These are phyloP conservation scores for Blomia tropicalis DNA, from an alignment of 2,888 invertebrate species.

Conservation along the genomic window DNA sequence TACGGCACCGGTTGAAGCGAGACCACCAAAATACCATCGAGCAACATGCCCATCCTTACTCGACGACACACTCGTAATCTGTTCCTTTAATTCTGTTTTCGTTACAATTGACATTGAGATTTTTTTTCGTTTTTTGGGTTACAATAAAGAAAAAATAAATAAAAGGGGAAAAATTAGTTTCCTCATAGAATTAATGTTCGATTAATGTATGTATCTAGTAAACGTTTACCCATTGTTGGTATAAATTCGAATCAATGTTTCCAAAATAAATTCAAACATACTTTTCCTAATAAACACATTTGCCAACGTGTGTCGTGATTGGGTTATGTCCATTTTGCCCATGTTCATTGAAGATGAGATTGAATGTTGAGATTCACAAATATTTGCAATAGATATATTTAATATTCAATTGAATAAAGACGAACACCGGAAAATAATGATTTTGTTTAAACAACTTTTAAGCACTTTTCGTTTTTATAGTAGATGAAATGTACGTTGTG, in stretches of 20 bases:
- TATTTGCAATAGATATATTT: too few species aligned
- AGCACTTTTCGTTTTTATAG: too few species aligned
- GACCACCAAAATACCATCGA: conserved; percentile 92
- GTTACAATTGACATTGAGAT: neutral
- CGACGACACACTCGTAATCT: neutral
- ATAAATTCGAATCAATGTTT: neutral
- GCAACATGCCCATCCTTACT: conserved; percentile 32
- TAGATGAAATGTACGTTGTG: too few species aligned
- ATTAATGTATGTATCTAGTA: neutral
- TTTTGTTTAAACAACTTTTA: too few species aligned
- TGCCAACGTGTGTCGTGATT: neutral
- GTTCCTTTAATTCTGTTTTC: conserved; percentile 8
- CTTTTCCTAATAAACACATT: conserved; percentile 4
- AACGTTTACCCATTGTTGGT: neutral
- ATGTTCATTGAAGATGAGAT: too few species aligned
- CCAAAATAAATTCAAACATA: neutral
- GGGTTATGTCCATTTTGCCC: conserved; percentile 11
- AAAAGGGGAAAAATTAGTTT: too few species aligned
- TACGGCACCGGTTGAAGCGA: conserved; percentile 84
- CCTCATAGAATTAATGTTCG: neutral
- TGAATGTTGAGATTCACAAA: too few species aligned
- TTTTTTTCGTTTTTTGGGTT: neutral
- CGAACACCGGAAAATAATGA: too few species aligned
- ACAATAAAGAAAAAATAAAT: too few species aligned
- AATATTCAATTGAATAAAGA: too few species aligned